phyloP scores from a whole-genome alignment of 2,113 vertebrate genomes.

The Gymnogyps californianus region DNA sequence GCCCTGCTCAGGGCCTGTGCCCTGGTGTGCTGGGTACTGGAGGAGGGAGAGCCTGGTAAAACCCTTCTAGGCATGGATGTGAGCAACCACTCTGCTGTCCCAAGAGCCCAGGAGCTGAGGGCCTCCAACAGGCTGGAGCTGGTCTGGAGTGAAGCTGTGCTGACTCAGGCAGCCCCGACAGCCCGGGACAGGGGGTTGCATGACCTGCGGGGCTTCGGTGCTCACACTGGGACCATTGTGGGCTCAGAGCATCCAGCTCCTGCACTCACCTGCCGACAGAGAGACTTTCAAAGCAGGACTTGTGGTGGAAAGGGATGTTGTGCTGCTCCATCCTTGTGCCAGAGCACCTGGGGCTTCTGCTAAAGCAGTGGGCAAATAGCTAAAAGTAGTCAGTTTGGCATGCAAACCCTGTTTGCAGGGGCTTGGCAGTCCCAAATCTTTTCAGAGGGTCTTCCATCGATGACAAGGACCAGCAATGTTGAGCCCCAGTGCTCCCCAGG shows the following conservation, averaged over 20 bases:
- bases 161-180: not conserved
- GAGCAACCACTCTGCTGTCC: not conserved
- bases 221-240: not conserved
- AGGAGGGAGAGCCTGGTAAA: not conserved
- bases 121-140: not conserved
- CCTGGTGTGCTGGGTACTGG: accelerated
- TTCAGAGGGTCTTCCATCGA: not conserved
- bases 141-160: not conserved
- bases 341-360: not conserved
- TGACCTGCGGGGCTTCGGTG: not conserved
- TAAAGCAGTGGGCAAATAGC: not conserved
- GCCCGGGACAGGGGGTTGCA: no score
- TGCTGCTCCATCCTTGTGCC: not conserved
- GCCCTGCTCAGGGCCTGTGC: not conserved
- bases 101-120: not conserved
- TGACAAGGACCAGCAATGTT: not conserved
- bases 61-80: not conserved
- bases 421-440: not conserved
- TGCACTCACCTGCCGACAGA: not conserved
- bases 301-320: not conserved
- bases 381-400: not conserved
- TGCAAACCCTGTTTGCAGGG: not conserved
- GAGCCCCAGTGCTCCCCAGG: not conserved
- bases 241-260: not conserved
- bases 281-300: not conserved